A percentile compares a stretch with the other conserved stretches of the same genome.
phyloP scores from a whole-genome alignment of 2,797 vertebrate species.

The Rhynchotus rufescens region DNA sequence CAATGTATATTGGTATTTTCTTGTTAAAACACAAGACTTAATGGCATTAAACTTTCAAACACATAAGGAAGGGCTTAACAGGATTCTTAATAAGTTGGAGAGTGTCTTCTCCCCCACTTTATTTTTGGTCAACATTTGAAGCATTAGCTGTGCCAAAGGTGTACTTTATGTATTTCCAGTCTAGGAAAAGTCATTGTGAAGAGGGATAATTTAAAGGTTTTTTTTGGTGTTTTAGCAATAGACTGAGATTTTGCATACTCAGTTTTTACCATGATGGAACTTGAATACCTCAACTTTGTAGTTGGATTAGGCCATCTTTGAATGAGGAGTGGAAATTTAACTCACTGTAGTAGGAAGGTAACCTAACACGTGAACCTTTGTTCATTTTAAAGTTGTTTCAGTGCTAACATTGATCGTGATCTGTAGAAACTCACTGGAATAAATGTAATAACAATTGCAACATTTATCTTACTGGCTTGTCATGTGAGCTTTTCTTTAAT shows the following conservation, averaged over 20 bases:
- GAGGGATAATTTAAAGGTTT: neutral
- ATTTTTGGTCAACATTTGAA: neutral
- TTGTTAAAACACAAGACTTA: constrained; percentile 58
- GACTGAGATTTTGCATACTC: neutral
- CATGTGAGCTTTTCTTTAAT: neutral
- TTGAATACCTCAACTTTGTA: neutral
- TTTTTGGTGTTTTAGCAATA: neutral
- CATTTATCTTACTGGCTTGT: neutral
- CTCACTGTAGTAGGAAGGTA: neutral
- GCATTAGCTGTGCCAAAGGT: neutral
- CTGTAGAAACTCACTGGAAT: neutral
- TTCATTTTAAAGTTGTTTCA: neutral
- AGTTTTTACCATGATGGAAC: neutral
- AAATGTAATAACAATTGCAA: neutral
- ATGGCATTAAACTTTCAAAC: neutral
- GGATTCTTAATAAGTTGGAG: neutral
- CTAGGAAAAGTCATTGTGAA: neutral
- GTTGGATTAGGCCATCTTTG: neutral
- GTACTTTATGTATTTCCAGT: neutral
- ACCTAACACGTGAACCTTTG: neutral
- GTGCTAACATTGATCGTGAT: neutral
- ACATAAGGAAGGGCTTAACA: neutral
- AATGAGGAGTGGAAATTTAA: neutral
- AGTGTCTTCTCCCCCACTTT: neutral
- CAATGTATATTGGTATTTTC: constrained; percentile 66